Evolutionary conservation across 2,888 invertebrate species (phyloP), one percentile per base, ranked within the genome.

Genomic region (Syrista parreyssii): DNA sequence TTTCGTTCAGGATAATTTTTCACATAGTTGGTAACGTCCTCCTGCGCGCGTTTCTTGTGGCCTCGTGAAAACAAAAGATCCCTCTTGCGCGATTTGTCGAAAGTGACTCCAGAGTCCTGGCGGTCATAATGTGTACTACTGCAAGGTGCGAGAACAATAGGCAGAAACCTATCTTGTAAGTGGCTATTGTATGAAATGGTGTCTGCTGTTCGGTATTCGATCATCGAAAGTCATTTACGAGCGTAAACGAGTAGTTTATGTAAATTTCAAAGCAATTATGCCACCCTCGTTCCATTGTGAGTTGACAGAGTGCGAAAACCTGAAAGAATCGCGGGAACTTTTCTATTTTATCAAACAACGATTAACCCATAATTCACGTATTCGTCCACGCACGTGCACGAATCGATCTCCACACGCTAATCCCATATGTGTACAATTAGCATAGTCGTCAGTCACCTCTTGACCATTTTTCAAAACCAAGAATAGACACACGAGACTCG

Each of bases 151-250:
- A 55, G 55, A 55, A 55, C 55, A 55, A 55, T 55, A 23, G 55
- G 6, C 23, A 55, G 55, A 55, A 55, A 55, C 55, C 23, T 55
- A 55, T 55, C 55, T 55, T 15, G 55, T 55, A 55, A 55, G 23
- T 55, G 23, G 55, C 55, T 55, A 55, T 55, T 55, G 55, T 55
- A 23, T 55, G 55, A 55, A 55, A 55, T 55, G 23, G 55, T 23
- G 55, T 55, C 55, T 55, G 55, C 23, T 55, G 55, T 55, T 55
- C 55, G 55, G 55, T 55, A 55, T 55, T 71, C 12, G 69, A 77
- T 71, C 68, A 77, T 77, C 77, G 77, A 77, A 77, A 77, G 77
- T 74, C 30, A 74, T 74, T 77, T 73, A 35, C 73, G 34, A n/a
- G 31, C 74, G 35, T 68, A 23, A 77, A 74, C 31, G 12, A 34